These are phyloP conservation scores for Pseudolaguvia tuberculata DNA, from an alignment of 2,113 vertebrate species.

Conservation along the genomic window DNA sequence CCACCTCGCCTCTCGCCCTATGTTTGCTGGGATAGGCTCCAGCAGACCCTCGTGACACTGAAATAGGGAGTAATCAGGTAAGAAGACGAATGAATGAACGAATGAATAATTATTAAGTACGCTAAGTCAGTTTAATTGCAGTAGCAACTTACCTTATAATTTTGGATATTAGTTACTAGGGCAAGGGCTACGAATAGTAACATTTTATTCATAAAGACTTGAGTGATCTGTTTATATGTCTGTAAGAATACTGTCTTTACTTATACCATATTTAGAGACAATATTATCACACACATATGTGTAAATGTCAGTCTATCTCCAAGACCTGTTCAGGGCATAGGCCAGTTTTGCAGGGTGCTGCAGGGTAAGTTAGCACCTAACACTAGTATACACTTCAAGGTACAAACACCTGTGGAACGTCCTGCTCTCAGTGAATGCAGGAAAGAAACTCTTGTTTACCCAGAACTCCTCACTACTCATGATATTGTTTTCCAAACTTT, in stretches of 20 bases:
- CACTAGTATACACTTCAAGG: background rate
- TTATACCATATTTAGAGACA: too few relatives aligned
- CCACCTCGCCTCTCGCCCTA: too few relatives aligned
- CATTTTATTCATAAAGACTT: too few relatives aligned
- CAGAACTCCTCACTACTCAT: constrained; percentile 26
- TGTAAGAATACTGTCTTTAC: too few relatives aligned
- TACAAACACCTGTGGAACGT: constrained; percentile 42
- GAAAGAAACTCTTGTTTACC: constrained; percentile 14
- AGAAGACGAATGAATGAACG: too few relatives aligned
- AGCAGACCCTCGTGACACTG: too few relatives aligned
- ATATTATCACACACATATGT: too few relatives aligned
- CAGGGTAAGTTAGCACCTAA: constrained; percentile 17
- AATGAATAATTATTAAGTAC: too few relatives aligned
- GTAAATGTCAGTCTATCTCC: too few relatives aligned
- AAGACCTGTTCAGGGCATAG: background rate
- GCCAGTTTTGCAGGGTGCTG: constrained; percentile 2
- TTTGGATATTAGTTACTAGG: background rate
- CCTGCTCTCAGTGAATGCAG: constrained; percentile 5
- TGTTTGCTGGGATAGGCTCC: too few relatives aligned
- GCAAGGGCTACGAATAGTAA: background rate
- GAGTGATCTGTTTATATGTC: too few relatives aligned
- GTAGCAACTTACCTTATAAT: background rate
- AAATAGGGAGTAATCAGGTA: too few relatives aligned
- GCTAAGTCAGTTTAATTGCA: background rate
- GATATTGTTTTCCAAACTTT: constrained; percentile 49